A percentile compares a stretch with the other conserved stretches of the same genome.
Conservation (phyloP, 2,888 invertebrate genomes). For the Limnephilus lunatus region DNA sequence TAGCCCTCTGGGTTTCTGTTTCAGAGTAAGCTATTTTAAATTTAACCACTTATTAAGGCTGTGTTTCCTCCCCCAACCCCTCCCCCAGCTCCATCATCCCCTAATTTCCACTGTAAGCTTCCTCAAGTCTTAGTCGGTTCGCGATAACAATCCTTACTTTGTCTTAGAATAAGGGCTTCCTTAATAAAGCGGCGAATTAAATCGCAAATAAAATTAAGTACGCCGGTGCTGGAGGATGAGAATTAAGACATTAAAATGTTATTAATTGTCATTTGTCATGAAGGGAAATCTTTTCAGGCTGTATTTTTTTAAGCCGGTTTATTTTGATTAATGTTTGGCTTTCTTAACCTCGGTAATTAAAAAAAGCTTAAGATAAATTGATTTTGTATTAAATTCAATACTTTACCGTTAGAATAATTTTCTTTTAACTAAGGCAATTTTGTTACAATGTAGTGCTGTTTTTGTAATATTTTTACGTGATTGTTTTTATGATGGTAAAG, state of each 20-base stretch:
- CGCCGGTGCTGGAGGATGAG: slow-evolving; percentile 52
- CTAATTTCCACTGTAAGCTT: slow-evolving; percentile 54
- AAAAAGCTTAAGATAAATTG: background rate
- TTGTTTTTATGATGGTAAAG: background rate
- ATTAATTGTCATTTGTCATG: slow-evolving; percentile 66
- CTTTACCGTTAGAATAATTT: no score
- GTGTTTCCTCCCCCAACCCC: slow-evolving; percentile 34
- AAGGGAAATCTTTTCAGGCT: slow-evolving; percentile 60
- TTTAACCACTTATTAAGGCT: slow-evolving; percentile 66
- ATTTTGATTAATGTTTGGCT: slow-evolving; percentile 8
- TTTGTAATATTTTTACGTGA: no score
- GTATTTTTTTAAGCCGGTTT: background rate
- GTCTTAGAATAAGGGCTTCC: slow-evolving; percentile 60
- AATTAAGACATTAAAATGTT: slow-evolving; percentile 65
- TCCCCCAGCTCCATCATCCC: slow-evolving; percentile 9
- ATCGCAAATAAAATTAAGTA: slow-evolving; percentile 59
- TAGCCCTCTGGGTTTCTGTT: slow-evolving; percentile 51
- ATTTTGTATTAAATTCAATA: background rate
- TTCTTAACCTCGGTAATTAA: background rate
- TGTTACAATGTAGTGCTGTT: no score
- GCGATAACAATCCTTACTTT: slow-evolving; percentile 61
- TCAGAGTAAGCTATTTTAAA: slow-evolving; percentile 66
- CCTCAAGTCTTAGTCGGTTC: slow-evolving; percentile 51
- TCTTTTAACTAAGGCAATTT: no score
- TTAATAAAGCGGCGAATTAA: slow-evolving; percentile 53